Base-by-base conservation (phyloP, 35 echinoderm and acorn worm genomes). In the Apostichopus californicus region DNA sequence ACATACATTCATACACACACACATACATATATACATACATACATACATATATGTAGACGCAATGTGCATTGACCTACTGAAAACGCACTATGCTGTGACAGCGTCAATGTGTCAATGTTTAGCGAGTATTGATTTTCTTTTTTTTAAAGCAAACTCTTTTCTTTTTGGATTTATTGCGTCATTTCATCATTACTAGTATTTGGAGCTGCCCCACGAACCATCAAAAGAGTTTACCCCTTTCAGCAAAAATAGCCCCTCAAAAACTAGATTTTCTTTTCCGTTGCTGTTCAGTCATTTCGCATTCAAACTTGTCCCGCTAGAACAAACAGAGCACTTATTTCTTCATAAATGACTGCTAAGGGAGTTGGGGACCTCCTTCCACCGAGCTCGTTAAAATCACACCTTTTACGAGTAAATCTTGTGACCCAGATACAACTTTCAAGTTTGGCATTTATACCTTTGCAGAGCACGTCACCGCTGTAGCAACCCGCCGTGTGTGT, bases 291-390 rank as follows among this genome's bases (percentile, higher is more conserved):
- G 81, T 85, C 81, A 85, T 20, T 60, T 85, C 58, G 81, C 55
- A 85, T 85, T 58, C 63, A 85, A 85, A 85, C 15, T 85, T 56
- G 57, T 58, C 81, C 81, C 55, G 55, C 55, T 85, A 85, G 57
- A 75, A 89, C 68, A 89, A 89, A 89, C 86, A 89, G 86, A 89
- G 63, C 68, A 89, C 86, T 89, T 89, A 89, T 72, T 72, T 55
- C 17, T 54, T 64, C n/a, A 75, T 75, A 75, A 89, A 89, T 89
- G 86, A 52, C 86, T 89, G 68, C 86, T 89, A 72, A 21, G 86
- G 86, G 86, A 89, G 13, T 89, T 89, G 86, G 46, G 64, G 68
- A 54, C 64, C 63, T 63, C 65, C 24, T 68, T 89, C 86, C 17
- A 85, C n/a, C 55, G 18, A 85, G 64, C 86, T 66, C 86, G 60